Conservation (phyloP, 2,113 vertebrate species). For the Pedetes capensis region DNA sequence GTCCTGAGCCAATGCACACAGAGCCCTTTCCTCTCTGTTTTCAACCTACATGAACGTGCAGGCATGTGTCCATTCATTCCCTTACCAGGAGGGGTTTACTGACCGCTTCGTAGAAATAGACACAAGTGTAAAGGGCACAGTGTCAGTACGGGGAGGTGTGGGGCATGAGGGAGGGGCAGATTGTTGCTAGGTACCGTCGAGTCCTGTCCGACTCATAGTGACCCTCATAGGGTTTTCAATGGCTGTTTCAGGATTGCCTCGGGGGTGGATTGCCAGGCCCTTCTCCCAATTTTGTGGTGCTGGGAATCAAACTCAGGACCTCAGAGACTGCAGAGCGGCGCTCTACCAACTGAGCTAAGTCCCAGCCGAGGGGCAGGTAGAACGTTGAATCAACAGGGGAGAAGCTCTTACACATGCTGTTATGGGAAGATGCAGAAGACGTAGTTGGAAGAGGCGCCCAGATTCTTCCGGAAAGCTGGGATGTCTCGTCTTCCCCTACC, state of each 20-base stretch:
- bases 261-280: too few relatives aligned
- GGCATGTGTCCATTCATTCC: neutral
- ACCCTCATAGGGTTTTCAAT: too few relatives aligned
- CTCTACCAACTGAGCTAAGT: too few relatives aligned
- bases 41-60: neutral
- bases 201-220: too few relatives aligned
- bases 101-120: neutral
- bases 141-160: neutral
- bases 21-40: neutral
- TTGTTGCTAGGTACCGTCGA: too few relatives aligned
- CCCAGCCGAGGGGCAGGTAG: too few relatives aligned
- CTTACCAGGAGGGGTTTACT: neutral
- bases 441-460: neutral
- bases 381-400: neutral
- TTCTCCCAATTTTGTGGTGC: too few relatives aligned
- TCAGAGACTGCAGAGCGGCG: too few relatives aligned
- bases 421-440: neutral
- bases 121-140: neutral
- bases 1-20: neutral
- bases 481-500: neutral
- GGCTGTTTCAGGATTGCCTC: too few relatives aligned
- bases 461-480: neutral
- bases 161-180: neutral
- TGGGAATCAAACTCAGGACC: too few relatives aligned
- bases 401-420: rapidly evolving